A percentile compares a stretch with the other conserved stretches of the same genome.
These are phyloP conservation scores for Phenacoccus solenopsis DNA, from an alignment of 1,140 invertebrate genomes.

Conservation along the genomic window DNA sequence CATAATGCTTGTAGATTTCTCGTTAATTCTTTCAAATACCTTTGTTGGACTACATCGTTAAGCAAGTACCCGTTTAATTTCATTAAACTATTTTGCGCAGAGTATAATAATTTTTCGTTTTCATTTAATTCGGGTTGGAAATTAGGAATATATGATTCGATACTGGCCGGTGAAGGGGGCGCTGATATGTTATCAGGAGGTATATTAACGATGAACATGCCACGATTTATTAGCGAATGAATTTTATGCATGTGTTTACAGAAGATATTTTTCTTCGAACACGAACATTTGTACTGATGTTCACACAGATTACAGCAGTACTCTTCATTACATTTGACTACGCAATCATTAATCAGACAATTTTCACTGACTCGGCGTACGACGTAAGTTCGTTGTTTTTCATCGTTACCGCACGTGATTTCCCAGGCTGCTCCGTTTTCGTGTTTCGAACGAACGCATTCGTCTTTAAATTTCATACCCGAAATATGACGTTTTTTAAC, in stretches of 20 bases:
- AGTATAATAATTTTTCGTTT: background rate
- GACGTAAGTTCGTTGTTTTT: background rate
- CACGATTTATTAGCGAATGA: background rate
- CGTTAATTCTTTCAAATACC: background rate
- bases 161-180: background rate
- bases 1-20: background rate
- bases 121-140: background rate
- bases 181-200: background rate
- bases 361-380: background rate
- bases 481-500: background rate
- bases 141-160: background rate
- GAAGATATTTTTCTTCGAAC: background rate
- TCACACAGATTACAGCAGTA: background rate
- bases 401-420: background rate
- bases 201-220: background rate
- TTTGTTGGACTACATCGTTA: background rate
- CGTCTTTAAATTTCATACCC: background rate
- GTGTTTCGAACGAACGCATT: background rate
- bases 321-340: background rate
- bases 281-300: background rate
- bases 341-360: background rate
- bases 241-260: background rate
- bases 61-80: background rate
- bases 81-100: background rate
- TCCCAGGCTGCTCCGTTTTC: background rate